Conservation (phyloP, 2,888 invertebrate species). For the Suillia variegata region DNA sequence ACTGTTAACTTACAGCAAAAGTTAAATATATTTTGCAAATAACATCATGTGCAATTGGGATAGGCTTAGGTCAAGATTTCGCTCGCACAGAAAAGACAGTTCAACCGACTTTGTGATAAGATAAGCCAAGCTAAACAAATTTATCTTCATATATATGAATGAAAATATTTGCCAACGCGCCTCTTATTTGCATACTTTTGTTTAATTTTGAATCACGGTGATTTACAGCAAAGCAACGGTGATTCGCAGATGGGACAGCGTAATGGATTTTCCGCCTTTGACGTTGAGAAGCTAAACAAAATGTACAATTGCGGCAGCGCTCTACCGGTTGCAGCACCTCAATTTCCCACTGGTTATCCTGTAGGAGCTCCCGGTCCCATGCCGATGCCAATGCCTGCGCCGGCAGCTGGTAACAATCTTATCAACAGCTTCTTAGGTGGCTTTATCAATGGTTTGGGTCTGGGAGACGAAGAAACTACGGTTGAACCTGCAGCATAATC, state of each 20-base stretch:
- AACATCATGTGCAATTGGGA: too few relatives aligned
- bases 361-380: neutral
- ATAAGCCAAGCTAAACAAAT: too few relatives aligned
- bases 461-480: slow-evolving; percentile 40
- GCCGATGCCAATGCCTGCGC: neutral
- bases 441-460: slow-evolving; percentile 50
- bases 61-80: too few relatives aligned
- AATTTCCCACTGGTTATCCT: too few relatives aligned
- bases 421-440: slow-evolving; percentile 53
- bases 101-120: too few relatives aligned
- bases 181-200: too few relatives aligned
- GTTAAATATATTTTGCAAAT: too few relatives aligned
- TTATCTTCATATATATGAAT: too few relatives aligned
- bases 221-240: slow-evolving; percentile 39
- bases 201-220: too few relatives aligned
- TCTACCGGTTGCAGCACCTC: neutral
- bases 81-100: too few relatives aligned
- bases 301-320: slow-evolving; percentile 72
- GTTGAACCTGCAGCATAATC: slow-evolving; percentile 7
- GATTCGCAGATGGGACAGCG: slow-evolving; percentile 72
- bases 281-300: slow-evolving; percentile 73
- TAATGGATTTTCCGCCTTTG: slow-evolving; percentile 73
- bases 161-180: too few relatives aligned
- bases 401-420: slow-evolving; percentile 40
- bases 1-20: too few relatives aligned